Base-by-base conservation (phyloP, 2,888 invertebrate genomes). In the Rhingia campestris region DNA sequence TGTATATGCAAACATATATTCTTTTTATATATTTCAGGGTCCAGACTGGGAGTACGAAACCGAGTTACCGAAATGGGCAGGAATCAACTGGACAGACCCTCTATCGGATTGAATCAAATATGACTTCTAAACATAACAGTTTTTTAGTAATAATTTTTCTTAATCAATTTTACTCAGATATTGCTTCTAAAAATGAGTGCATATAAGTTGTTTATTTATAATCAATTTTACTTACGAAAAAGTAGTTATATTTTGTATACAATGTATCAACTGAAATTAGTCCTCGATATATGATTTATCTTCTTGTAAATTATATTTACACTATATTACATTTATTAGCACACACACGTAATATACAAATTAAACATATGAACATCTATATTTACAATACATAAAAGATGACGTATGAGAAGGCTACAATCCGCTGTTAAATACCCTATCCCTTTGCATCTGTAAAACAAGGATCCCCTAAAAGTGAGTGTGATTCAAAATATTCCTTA, bases 1-100 rank as follows among this genome's bases (percentile, higher is more conserved):
- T 3, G 1, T 10, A n/a, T 39, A 12, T 12, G 14, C 45, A 14
- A 41, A 41, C 33, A 51, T 22, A 22, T 47, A 53, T 41, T 43
- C 51, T 45, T 39, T 63, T 43, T 30, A 35, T 58, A 32, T 66
- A 81, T 88, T 92, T 90, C 1, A 97, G 97, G 98, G 98, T 39
- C 97, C 97, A 73, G 97, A 96, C 58, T 98, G 98, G 98, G 96
- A 96, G 89, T 99, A 97, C 91, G 95, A 97, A 92, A 97, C 98
- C 1, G 95, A 96, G 89, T 92, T 98, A 88, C 99, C 99, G 0
- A 95, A 95, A 69, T 99, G 99, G 99, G 98, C 98, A 43, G 93
- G 93, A 89, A 94, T 95, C 63, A 96, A 97, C 88, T 98, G 97
- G 97, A 92, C 93, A 76, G 96, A 96, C 88, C 93, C 93, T 51